Evolutionary conservation across 2,888 invertebrate genomes (phyloP).

Genomic region (Melikaiella ostensackeni): DNA sequence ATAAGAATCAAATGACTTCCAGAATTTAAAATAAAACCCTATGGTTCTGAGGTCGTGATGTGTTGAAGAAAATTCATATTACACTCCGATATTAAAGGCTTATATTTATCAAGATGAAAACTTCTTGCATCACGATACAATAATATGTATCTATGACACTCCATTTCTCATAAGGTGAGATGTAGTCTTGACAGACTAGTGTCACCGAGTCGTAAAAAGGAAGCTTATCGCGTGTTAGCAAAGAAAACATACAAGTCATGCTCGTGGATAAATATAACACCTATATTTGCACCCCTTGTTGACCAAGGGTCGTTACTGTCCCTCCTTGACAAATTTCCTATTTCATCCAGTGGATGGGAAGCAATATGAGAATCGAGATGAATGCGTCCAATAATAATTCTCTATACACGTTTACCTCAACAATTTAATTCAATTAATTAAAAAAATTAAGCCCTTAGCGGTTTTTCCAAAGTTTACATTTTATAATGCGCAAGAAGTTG

Average conservation of each 20-base stretch:
- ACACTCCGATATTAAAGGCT: background rate
- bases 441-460: too few species aligned
- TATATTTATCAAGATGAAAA: background rate
- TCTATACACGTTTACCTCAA: background rate
- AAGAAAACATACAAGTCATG: slow-evolving; percentile 31
- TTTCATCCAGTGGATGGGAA: background rate
- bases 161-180: slow-evolving; percentile 13
- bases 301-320: slow-evolving; percentile 2
- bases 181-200: background rate
- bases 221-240: slow-evolving; percentile 20
- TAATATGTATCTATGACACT: background rate
- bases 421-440: too few species aligned
- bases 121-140: slow-evolving; percentile 11
- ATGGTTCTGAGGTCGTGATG: too few species aligned
- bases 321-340: slow-evolving; percentile 34
- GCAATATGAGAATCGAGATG: background rate
- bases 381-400: background rate
- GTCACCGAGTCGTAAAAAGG: background rate
- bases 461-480: too few species aligned
- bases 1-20: too few species aligned
- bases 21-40: too few species aligned
- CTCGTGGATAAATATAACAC: slow-evolving; percentile 26
- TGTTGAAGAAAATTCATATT: too few species aligned
- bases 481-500: too few species aligned
- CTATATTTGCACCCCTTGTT: slow-evolving; percentile 21